Percentiles rank a stretch among this genome's conserved stretches.
phyloP scores from a whole-genome alignment of 2,797 vertebrate species.

The Sandelia bainsii region DNA sequence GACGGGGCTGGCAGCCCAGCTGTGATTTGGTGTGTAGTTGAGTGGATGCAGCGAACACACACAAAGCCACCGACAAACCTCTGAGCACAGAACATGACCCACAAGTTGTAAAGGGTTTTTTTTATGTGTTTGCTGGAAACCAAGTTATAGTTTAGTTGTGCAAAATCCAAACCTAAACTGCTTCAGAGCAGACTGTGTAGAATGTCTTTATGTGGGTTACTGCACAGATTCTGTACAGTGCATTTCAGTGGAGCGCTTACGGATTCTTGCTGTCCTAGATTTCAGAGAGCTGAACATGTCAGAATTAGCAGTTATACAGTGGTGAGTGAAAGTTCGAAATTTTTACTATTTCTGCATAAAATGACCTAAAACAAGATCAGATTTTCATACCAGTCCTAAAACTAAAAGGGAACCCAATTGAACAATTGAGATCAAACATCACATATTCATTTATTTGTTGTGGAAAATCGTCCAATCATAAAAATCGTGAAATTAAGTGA shows the following conservation, averaged over 20 bases:
- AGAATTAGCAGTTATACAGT: not conserved
- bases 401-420: too few relatives aligned
- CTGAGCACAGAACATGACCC: conserved; percentile 22
- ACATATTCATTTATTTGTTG: too few relatives aligned
- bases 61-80: conserved; percentile 25
- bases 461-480: too few relatives aligned
- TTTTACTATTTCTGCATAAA: too few relatives aligned
- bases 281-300: not conserved
- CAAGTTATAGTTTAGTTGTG: not conserved
- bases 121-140: conserved; percentile 14
- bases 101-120: not conserved
- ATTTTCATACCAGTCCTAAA: too few relatives aligned
- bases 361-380: too few relatives aligned
- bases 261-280: conserved; percentile 4
- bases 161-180: conserved; percentile 23
- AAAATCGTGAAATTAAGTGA: too few relatives aligned
- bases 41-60: conserved; percentile 44
- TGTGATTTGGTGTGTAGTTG: conserved; percentile 50
- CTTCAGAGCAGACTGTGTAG: not conserved
- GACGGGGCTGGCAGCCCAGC: conserved; percentile 47
- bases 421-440: too few relatives aligned
- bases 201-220: not conserved
- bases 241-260: not conserved
- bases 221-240: not conserved
- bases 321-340: too few relatives aligned